Conservation (phyloP, 2,113 vertebrate species). For the Corvus moneduloides region DNA sequence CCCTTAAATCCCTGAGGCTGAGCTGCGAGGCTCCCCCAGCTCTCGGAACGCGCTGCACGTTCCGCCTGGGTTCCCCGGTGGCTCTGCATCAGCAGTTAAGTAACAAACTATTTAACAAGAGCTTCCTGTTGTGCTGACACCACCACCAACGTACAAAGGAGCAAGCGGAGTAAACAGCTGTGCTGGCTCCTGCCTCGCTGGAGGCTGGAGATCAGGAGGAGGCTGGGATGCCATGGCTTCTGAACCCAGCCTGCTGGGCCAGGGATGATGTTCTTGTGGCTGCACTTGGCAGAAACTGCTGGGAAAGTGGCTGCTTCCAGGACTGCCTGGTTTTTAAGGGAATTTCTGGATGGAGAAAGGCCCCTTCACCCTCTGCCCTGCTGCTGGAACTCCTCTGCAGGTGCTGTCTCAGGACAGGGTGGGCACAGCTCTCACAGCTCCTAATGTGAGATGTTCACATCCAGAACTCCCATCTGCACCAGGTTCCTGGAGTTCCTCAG, state of each 20-base stretch:
- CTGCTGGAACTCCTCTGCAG: rapidly evolving
- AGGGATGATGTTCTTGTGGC: neutral
- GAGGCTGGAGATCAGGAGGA: neutral
- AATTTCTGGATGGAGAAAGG: neutral
- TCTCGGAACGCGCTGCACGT: rapidly evolving
- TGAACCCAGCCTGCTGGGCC: neutral
- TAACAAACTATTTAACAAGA: constrained; percentile 21
- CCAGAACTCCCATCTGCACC: neutral
- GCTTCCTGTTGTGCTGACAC: constrained; percentile 55
- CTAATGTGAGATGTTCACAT: neutral
- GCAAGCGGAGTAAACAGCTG: neutral
- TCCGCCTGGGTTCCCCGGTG: neutral
- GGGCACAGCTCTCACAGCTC: neutral
- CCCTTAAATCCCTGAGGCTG: neutral
- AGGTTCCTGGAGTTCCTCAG: neutral
- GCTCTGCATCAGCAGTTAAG: constrained; percentile 2
- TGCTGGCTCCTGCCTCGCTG: neutral
- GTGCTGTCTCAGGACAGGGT: neutral
- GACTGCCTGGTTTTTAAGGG: neutral
- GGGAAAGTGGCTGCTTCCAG: neutral
- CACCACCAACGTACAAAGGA: neutral
- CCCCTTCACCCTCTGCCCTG: neutral
- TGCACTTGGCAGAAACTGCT: neutral
- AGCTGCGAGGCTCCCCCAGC: neutral
- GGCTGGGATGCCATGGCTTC: neutral